These are phyloP conservation scores for Gambusia yucatana DNA, from an alignment of 2,797 vertebrate species.

Conservation along the genomic window DNA sequence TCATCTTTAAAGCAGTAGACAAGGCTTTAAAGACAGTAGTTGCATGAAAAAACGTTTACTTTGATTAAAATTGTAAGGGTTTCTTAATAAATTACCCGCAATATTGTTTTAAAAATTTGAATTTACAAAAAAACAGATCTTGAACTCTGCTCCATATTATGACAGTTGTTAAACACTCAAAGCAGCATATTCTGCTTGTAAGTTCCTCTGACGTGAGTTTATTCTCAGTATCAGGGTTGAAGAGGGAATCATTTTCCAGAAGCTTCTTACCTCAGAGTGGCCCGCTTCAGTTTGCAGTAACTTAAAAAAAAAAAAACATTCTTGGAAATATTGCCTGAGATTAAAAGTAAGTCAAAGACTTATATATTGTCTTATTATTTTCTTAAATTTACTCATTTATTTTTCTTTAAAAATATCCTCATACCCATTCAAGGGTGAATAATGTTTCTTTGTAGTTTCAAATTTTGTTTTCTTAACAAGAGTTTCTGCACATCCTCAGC, in stretches of 20 bases:
- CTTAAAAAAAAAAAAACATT: not conserved
- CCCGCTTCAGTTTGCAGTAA: not conserved
- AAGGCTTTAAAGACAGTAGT: slow-evolving; percentile 20
- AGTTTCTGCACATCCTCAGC: not conserved
- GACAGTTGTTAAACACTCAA: slow-evolving; percentile 34
- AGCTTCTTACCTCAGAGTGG: not conserved
- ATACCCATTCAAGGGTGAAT: not conserved
- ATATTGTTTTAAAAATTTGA: slow-evolving; percentile 10
- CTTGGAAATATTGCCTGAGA: not conserved
- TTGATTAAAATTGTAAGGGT: slow-evolving; percentile 33
- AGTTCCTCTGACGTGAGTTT: slow-evolving; percentile 3
- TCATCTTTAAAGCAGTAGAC: slow-evolving; percentile 22
- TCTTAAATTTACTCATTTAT: not conserved
- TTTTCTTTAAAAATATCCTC: not conserved
- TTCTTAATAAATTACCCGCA: slow-evolving; percentile 22
- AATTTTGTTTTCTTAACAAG: not conserved
- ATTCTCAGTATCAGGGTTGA: not conserved
- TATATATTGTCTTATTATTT: not conserved
- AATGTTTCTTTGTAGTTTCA: not conserved
- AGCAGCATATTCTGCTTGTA: slow-evolving; percentile 20
- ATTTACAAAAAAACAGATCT: slow-evolving; percentile 41
- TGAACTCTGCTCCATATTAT: slow-evolving; percentile 36
- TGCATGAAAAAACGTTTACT: slow-evolving; percentile 7
- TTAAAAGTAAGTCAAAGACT: not conserved
- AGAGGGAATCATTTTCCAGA: not conserved